Conservation (phyloP, 2,113 vertebrate genomes). For the Nycticorax nycticorax region DNA sequence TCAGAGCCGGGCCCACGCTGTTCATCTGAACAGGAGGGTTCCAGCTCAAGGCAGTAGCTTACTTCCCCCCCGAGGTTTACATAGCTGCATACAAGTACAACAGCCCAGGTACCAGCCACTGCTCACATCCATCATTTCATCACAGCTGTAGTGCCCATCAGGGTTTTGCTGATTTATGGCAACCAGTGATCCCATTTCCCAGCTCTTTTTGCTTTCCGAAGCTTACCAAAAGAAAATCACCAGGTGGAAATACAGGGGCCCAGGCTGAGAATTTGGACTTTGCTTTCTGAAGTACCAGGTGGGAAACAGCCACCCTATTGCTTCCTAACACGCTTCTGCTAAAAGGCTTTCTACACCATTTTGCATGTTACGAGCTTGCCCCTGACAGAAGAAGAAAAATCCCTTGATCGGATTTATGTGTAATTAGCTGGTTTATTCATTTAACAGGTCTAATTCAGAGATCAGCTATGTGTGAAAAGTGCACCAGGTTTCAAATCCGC, state of each 20-base stretch:
- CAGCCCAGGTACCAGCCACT: not conserved
- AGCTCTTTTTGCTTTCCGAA: not conserved
- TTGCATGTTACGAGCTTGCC: not conserved
- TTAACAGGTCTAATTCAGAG: slow-evolving; percentile 55
- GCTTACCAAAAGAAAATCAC: not conserved
- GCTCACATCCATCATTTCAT: rapidly evolving
- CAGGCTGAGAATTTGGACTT: not conserved
- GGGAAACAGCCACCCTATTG: not conserved
- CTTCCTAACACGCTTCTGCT: not conserved
- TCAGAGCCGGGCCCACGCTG: not conserved
- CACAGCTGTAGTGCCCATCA: not conserved
- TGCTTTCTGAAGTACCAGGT: not conserved
- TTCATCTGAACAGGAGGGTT: too few species aligned
- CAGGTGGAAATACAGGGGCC: not conserved
- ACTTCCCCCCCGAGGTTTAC: rapidly evolving
- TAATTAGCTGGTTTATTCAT: slow-evolving; percentile 63
- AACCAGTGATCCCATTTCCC: not conserved
- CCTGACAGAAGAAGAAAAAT: slow-evolving; percentile 8
- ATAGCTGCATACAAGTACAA: not conserved
- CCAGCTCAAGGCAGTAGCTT: rapidly evolving
- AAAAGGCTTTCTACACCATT: not conserved
- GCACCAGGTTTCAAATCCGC: slow-evolving; percentile 11
- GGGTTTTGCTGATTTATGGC: not conserved
- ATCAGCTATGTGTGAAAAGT: slow-evolving; percentile 55
- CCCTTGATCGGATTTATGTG: slow-evolving; percentile 53